phyloP scores from a whole-genome alignment of 2,888 invertebrate genomes.

The Glaucopsyche alexis region DNA sequence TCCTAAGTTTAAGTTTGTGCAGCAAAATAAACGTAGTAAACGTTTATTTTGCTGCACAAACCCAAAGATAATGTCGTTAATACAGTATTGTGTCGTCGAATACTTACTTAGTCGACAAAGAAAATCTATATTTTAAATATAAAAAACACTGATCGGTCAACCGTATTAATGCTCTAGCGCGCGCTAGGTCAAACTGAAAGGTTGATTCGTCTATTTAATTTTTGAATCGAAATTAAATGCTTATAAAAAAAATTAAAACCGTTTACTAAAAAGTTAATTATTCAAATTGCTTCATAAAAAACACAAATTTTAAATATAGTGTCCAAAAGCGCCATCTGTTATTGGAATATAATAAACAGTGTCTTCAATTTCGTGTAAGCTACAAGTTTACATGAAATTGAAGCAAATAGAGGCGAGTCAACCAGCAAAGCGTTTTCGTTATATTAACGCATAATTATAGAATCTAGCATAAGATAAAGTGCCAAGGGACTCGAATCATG shows the following conservation, averaged over 20 bases:
- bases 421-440: conserved; percentile 36
- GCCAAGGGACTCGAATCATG: conserved; percentile 70
- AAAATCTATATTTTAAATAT: too few relatives aligned
- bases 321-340: background rate
- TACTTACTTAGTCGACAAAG: too few relatives aligned
- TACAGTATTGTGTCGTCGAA: too few relatives aligned
- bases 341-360: background rate
- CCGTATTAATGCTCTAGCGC: background rate
- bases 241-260: background rate
- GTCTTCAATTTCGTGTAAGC: background rate
- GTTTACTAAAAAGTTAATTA: background rate
- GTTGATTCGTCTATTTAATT: background rate
- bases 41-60: too few relatives aligned
- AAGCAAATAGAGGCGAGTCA: background rate
- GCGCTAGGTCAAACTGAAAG: background rate
- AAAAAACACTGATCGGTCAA: too few relatives aligned
- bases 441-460: conserved; percentile 43
- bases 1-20: too few relatives aligned
- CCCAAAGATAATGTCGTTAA: too few relatives aligned
- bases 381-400: background rate
- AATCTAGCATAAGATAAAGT: conserved; percentile 72
- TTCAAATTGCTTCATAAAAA: too few relatives aligned
- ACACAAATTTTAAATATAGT: too few relatives aligned
- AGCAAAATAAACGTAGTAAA: too few relatives aligned
- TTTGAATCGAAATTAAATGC: background rate